Base-by-base conservation (phyloP, 2,888 invertebrate species). In the Rhyacophila evoluta region DNA sequence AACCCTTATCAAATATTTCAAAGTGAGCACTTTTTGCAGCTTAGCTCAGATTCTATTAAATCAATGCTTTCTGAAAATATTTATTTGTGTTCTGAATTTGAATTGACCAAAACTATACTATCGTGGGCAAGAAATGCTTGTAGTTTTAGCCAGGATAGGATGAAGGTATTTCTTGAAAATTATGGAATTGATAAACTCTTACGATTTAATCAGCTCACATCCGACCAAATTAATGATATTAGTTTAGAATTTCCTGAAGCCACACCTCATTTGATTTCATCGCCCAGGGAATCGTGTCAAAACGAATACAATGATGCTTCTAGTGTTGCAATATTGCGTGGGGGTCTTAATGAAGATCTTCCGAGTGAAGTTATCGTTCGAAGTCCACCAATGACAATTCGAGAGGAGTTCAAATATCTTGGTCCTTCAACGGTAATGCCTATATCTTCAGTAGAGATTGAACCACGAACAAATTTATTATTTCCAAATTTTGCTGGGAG, bases 331-430 rank as follows among this genome's bases (percentile, higher is more conserved):
- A 69, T 36, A 12, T 5, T 33, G 19, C n/a, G 55, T 15, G 78
- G 75, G 11, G 37, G 36, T 2, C 11, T 8, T 4, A 80, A 80
- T 39, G 15, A 75, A 39, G 68, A 75, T 19, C 12, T 37, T 0
- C 36, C 69, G n/a, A 39, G 27, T 33, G 36, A 38, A 15, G 67
- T 80, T 8, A 72, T 75, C 0, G 80, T 80, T 8, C 19, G 55
- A 29, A 33, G 25, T 69, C 80, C 80, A 3, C 80, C 80, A 10
- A 29, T 78, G 67, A 70, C 41, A 10, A 78, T 80, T 15, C n/a
- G 36, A 25, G 80, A 80, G 55, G 41, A 80, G n/a, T 80, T 80
- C 41, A 33, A 12, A 5, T 75, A 75, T 27, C n/a, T 67, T 5
- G 79, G 79, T 38, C 67, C 67, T 2, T 4, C 28, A 37, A 2